Evolutionary conservation across 2,113 vertebrate genomes (phyloP).

Genomic region (Tragelaphus scriptus): DNA sequence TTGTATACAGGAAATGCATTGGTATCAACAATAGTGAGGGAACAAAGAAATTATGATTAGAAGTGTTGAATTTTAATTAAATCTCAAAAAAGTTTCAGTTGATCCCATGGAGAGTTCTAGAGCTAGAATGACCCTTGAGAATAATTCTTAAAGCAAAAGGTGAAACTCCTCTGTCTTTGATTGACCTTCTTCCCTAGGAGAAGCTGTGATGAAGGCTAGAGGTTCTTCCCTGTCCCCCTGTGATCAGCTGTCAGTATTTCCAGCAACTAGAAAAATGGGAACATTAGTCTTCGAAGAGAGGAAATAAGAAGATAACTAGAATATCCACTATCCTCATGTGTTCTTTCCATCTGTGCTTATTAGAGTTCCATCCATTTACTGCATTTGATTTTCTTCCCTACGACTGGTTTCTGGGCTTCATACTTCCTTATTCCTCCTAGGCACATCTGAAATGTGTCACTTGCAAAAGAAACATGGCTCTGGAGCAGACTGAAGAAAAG

Average conservation of each 20-base stretch:
- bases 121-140: not conserved
- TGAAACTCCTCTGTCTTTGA: not conserved
- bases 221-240: not conserved
- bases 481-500: not conserved
- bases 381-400: not conserved
- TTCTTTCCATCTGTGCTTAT: not conserved
- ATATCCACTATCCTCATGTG: not conserved
- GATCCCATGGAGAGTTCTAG: not conserved
- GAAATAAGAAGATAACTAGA: not conserved
- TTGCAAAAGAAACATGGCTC: not conserved
- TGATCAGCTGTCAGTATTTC: not conserved
- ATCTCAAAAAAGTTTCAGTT: not conserved
- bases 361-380: not conserved
- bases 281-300: not conserved
- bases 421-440: not conserved
- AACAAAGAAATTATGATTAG: not conserved
- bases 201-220: not conserved
- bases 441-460: not conserved
- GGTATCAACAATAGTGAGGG: not conserved
- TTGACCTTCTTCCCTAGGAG: not conserved
- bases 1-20: not conserved
- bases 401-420: not conserved
- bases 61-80: not conserved
- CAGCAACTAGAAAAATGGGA: not conserved
- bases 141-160: not conserved